Conservation (phyloP, 2,113 vertebrate species). For the Elgaria multicarinata region DNA sequence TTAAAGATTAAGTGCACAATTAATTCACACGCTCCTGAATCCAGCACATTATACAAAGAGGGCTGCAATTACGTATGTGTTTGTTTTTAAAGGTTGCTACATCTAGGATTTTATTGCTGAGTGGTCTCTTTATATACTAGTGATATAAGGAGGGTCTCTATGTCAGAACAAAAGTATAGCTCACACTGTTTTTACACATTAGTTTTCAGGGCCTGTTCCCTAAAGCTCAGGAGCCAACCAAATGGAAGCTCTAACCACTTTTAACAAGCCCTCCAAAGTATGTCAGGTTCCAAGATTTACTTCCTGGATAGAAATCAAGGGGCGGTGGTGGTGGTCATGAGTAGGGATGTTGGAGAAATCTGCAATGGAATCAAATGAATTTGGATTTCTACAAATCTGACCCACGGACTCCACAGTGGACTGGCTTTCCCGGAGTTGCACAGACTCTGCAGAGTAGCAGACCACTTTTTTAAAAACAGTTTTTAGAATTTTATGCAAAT, state of each 20-base stretch:
- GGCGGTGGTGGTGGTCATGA: neutral
- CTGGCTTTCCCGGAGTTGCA: too few species aligned
- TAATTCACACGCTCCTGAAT: neutral
- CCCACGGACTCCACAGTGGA: too few species aligned
- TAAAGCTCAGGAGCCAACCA: neutral
- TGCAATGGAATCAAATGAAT: too few species aligned
- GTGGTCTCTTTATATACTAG: neutral
- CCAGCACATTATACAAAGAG: neutral
- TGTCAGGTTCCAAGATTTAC: neutral
- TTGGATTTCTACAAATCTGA: too few species aligned
- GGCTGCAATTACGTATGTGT: neutral
- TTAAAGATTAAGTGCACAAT: neutral
- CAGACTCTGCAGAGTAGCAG: too few species aligned
- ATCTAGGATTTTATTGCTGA: neutral
- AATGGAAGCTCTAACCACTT: too few species aligned
- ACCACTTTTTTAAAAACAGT: too few species aligned
- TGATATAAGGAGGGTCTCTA: neutral
- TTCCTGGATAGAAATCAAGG: neutral
- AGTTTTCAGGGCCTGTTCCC: too few species aligned
- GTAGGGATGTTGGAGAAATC: too few species aligned
- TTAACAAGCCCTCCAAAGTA: neutral
- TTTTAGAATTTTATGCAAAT: too few species aligned
- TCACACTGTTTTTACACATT: too few species aligned
- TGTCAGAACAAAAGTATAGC: neutral
- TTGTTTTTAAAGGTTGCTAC: neutral